phyloP scores from a whole-genome alignment of 37 sponge, comb jelly and placozoan genomes.

The Geodia barretti region DNA sequence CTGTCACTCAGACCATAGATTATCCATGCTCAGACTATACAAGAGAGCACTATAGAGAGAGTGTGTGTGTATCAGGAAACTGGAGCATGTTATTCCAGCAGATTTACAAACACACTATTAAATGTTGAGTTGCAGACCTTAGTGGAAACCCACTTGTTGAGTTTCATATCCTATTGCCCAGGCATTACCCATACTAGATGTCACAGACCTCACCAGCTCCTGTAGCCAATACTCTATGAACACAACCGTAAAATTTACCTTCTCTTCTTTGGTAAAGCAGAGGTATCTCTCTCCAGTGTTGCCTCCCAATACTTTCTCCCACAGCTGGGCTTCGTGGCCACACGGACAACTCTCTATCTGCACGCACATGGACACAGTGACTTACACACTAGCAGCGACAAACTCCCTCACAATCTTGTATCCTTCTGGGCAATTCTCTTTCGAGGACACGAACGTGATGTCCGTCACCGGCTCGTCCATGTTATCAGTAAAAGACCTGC shows the following conservation, averaged over 20 bases:
- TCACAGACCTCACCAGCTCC: no score
- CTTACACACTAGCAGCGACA: not conserved
- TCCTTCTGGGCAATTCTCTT: constrained; percentile 62
- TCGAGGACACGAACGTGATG: constrained; percentile 45
- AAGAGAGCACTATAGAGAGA: no score
- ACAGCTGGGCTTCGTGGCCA: constrained; percentile 74
- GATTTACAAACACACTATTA: no score
- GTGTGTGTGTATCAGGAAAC: no score
- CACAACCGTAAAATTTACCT: not conserved
- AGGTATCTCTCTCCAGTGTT: constrained; percentile 52
- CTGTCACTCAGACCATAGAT: no score
- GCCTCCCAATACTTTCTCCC: constrained; percentile 80
- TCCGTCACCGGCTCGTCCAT: constrained; percentile 71
- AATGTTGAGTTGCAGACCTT: no score
- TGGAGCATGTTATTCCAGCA: no score
- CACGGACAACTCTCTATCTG: constrained; percentile 67
- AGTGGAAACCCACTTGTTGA: no score
- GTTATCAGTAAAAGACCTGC: no score
- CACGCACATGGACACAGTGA: not conserved
- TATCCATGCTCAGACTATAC: no score
- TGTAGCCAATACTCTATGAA: not conserved
- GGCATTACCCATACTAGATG: no score
- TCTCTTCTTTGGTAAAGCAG: constrained; percentile 59
- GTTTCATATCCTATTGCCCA: no score
- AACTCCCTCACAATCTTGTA: constrained; percentile 63